These are phyloP conservation scores for Pollimyrus isidori DNA, from an alignment of 2,113 vertebrate genomes.

Conservation along the genomic window DNA sequence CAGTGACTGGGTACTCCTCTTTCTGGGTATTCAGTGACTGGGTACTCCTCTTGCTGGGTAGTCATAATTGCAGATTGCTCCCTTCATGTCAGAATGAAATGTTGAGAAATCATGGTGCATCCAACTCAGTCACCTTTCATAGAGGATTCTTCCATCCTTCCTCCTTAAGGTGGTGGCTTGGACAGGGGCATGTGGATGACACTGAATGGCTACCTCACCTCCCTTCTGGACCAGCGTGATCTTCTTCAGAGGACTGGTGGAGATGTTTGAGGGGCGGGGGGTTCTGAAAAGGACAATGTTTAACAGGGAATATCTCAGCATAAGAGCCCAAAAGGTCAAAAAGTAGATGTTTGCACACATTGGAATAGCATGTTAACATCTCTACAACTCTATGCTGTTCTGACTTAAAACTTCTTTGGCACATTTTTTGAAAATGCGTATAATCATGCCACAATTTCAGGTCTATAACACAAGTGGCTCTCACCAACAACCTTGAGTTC, in stretches of 20 bases:
- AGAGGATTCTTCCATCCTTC: constrained; percentile 73
- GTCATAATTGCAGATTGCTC: background rate
- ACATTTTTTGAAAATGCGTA: background rate
- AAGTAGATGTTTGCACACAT: background rate
- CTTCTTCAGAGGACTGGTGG: constrained; percentile 71
- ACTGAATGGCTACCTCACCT: constrained; percentile 75
- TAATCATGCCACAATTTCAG: background rate
- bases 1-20: too few species aligned
- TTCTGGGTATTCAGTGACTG: background rate
- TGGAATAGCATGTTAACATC: background rate
- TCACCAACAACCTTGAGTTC: constrained; percentile 72
- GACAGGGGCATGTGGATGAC: constrained; percentile 81
- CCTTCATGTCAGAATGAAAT: background rate
- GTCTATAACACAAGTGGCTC: background rate
- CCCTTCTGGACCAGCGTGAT: constrained; percentile 76
- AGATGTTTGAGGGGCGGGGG: constrained; percentile 64
- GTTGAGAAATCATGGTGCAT: background rate
- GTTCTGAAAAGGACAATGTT: constrained; percentile 52
- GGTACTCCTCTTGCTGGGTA: background rate
- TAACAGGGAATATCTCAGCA: background rate
- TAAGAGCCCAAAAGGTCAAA: background rate
- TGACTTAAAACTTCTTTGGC: background rate
- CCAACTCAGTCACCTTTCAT: constrained; percentile 65
- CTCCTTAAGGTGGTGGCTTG: constrained; percentile 75
- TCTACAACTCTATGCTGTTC: background rate